phyloP scores from a whole-genome alignment of 2,113 vertebrate genomes.

The Cochlearius cochlearius region DNA sequence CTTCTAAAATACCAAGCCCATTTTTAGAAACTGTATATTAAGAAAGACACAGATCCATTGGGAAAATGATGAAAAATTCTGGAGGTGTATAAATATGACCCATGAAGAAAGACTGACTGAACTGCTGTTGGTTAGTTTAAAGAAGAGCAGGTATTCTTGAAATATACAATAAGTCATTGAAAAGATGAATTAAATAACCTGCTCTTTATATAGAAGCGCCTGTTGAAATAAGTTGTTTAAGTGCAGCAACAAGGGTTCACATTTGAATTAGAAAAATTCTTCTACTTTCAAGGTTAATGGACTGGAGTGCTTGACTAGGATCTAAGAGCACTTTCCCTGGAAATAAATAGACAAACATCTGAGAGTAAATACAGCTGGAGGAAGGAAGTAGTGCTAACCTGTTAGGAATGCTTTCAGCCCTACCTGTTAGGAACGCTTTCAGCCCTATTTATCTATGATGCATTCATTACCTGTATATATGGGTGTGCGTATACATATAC shows the following conservation, averaged over 20 bases:
- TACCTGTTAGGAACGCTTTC: neutral
- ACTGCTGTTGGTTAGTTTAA: neutral
- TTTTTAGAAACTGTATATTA: neutral
- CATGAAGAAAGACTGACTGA: neutral
- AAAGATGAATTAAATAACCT: neutral
- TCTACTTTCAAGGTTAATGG: neutral
- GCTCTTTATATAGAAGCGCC: neutral
- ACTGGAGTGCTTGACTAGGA: neutral
- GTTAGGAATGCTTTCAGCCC: neutral
- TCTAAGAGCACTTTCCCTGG: neutral
- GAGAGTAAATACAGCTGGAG: neutral
- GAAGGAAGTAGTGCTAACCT: neutral
- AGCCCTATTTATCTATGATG: neutral
- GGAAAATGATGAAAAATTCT: neutral
- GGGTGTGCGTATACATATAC: too few species aligned
- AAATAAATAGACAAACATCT: neutral
- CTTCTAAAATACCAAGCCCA: neutral
- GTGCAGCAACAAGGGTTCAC: neutral
- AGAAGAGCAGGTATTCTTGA: neutral
- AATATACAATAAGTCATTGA: neutral
- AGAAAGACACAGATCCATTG: neutral
- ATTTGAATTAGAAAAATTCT: neutral
- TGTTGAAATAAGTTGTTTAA: neutral
- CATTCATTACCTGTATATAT: fast-evolving
- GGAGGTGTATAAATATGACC: neutral